Percentiles rank a stretch among this genome's conserved stretches.
Conservation (phyloP, 2,113 vertebrate genomes). For the Menura novaehollandiae region DNA sequence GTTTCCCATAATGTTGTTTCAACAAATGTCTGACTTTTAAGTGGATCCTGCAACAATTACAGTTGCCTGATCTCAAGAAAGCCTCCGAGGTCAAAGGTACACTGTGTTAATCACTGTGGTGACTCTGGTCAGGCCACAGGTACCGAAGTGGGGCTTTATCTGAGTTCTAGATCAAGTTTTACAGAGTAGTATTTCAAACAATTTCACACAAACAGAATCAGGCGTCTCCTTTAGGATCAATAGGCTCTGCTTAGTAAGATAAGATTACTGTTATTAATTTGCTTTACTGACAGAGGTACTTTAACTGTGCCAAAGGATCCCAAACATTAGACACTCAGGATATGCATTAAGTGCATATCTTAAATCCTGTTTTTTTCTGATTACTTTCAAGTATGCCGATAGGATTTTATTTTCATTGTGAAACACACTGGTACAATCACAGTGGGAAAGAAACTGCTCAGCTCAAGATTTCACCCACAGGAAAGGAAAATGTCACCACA, state of each 20-base stretch:
- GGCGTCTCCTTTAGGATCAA: conserved; percentile 69
- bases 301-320: conserved; percentile 57
- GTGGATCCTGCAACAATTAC: conserved; percentile 49
- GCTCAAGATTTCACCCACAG: conserved; percentile 28
- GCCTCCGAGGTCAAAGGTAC: conserved; percentile 69
- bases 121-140: conserved; percentile 37
- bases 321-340: conserved; percentile 35
- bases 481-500: conserved; percentile 47
- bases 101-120: conserved; percentile 53
- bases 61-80: conserved; percentile 25
- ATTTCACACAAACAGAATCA: conserved; percentile 73
- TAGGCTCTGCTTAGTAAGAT: conserved; percentile 58
- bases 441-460: conserved; percentile 32
- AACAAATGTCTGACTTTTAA: conserved; percentile 49
- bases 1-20: background rate
- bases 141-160: conserved; percentile 68
- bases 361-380: conserved; percentile 39
- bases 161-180: conserved; percentile 68
- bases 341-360: conserved; percentile 15
- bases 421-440: conserved; percentile 38
- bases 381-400: background rate
- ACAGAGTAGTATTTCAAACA: conserved; percentile 72
- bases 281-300: conserved; percentile 70
- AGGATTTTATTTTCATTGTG: conserved; percentile 35
- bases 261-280: conserved; percentile 75